Conservation (phyloP, 2,888 invertebrate genomes). For the Malthinus flaveolus region DNA sequence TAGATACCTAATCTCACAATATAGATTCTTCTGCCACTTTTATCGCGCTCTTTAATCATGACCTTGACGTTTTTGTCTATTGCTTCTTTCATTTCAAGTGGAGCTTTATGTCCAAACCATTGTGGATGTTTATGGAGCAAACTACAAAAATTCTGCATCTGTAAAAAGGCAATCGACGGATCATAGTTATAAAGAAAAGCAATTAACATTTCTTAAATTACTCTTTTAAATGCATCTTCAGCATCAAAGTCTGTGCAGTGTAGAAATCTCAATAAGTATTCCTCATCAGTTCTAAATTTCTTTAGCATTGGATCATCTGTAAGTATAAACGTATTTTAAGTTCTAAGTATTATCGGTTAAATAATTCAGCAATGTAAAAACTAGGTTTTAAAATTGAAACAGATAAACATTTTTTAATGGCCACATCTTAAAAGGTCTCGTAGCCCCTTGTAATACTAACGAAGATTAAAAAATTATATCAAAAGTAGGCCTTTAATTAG, state of each 20-base stretch:
- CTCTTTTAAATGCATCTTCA: slow-evolving; percentile 46
- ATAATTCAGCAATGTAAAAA: too few species aligned
- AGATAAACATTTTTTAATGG: too few species aligned
- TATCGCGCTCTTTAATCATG: slow-evolving; percentile 45
- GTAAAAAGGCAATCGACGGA: too few species aligned
- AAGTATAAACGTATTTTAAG: too few species aligned
- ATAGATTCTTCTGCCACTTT: slow-evolving; percentile 48
- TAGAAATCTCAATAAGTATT: slow-evolving; percentile 47
- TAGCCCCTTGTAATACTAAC: too few species aligned
- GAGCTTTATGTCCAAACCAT: slow-evolving; percentile 46
- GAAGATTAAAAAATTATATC: too few species aligned
- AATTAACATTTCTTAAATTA: slow-evolving; percentile 30
- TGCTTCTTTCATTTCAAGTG: slow-evolving; percentile 38
- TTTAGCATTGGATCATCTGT: slow-evolving; percentile 39
- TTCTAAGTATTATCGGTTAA: too few species aligned
- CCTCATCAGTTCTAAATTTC: slow-evolving; percentile 45
- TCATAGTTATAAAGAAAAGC: too few species aligned
- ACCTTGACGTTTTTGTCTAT: slow-evolving; percentile 46
- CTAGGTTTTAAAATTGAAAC: too few species aligned
- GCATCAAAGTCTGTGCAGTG: slow-evolving; percentile 46
- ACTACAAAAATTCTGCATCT: slow-evolving; percentile 48
- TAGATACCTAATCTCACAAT: slow-evolving; percentile 48
- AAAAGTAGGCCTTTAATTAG: too few species aligned
- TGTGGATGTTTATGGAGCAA: slow-evolving; percentile 44
- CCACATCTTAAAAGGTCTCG: too few species aligned